Evolutionary conservation across 1,140 invertebrate species (phyloP).

Genomic region (Cyclargus thomasi): DNA sequence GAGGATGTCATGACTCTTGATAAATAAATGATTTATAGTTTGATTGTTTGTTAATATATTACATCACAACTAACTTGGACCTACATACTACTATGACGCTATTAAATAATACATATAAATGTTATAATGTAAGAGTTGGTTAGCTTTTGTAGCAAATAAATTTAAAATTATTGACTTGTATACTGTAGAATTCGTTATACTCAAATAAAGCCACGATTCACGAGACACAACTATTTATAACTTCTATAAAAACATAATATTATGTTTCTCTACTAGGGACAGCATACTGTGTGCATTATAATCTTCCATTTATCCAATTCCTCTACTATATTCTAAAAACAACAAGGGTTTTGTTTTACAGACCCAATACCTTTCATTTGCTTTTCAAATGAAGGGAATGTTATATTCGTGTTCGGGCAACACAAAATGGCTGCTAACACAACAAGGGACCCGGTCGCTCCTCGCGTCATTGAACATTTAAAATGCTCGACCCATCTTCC

Average conservation of each 20-base stretch:
- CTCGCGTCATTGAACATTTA: slow-evolving; percentile 6
- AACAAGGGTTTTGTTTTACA: not conserved
- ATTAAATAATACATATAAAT: not conserved
- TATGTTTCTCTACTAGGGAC: no score
- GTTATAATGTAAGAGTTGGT: no score
- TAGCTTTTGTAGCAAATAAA: no score
- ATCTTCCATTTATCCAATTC: not conserved
- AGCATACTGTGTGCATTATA: no score
- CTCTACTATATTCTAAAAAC: not conserved
- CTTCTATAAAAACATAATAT: no score
- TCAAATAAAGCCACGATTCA: no score
- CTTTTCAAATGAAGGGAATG: slow-evolving; percentile 1
- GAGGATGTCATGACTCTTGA: not conserved
- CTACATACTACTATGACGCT: not conserved
- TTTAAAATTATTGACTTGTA: no score
- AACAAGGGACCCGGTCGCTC: not conserved
- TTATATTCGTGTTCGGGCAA: not conserved
- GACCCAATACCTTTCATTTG: not conserved
- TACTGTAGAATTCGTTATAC: no score
- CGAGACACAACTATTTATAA: no score
- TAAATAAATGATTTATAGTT: not conserved
- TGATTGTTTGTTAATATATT: not conserved
- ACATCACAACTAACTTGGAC: not conserved
- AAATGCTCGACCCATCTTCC: slow-evolving; percentile 6
- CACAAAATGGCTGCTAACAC: slow-evolving; percentile 6